Evolutionary conservation across 2,888 invertebrate species (phyloP).

Genomic region (Eubasilissa splendida): DNA sequence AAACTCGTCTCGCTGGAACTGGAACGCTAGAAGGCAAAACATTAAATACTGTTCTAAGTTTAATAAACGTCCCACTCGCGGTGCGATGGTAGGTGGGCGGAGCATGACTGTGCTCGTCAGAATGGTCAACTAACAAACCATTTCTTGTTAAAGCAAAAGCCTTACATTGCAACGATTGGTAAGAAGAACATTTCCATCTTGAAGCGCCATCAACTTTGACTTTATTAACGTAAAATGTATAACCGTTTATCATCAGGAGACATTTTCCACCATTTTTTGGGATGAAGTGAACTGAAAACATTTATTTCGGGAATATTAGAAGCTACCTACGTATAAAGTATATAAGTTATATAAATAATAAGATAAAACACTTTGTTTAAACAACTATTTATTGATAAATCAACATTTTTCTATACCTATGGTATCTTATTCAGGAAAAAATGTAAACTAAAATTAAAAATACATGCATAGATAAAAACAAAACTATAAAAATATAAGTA

Average conservation of each 20-base stretch:
- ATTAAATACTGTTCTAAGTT: background rate
- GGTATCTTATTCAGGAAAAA: no score
- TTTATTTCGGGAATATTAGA: background rate
- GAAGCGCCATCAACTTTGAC: conserved; percentile 68
- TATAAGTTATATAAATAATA: no score
- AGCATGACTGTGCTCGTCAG: conserved; percentile 68
- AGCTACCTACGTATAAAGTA: no score
- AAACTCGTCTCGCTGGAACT: no score
- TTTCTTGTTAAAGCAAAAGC: conserved; percentile 68
- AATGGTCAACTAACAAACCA: conserved; percentile 54
- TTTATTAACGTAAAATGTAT: conserved; percentile 68
- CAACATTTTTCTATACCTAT: no score
- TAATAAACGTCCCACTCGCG: conserved; percentile 63
- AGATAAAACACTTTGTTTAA: no score
- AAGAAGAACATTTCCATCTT: conserved; percentile 69
- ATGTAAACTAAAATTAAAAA: no score
- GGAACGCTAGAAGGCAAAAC: background rate
- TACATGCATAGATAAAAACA: no score
- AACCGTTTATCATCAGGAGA: conserved; percentile 68
- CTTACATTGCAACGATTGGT: conserved; percentile 66
- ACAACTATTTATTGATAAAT: no score
- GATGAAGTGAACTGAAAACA: conserved; percentile 68
- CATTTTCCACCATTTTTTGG: conserved; percentile 69
- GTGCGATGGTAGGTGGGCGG: conserved; percentile 67
- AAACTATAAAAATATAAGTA: no score